Evolutionary conservation across 2,113 vertebrate species (phyloP).

Genomic region (Microcebus griseorufus): DNA sequence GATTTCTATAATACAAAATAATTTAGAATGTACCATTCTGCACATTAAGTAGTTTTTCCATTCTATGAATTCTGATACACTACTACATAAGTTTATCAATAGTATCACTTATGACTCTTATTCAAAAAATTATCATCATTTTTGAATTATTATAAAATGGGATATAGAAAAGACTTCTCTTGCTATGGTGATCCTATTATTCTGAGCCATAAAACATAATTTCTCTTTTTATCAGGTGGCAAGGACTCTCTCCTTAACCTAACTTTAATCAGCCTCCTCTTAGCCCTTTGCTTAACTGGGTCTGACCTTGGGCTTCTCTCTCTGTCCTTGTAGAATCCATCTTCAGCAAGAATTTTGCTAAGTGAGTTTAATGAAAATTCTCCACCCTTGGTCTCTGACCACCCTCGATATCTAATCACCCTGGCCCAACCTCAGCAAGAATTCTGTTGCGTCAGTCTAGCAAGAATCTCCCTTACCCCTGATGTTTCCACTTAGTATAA

Average conservation of each 20-base stretch:
- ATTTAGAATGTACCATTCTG: conserved; percentile 39
- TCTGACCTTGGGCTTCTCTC: not conserved
- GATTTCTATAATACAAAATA: not conserved
- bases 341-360: not conserved
- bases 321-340: not conserved
- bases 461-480: not conserved
- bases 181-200: conserved; percentile 5
- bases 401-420: not conserved
- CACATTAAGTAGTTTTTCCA: conserved; percentile 72
- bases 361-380: not conserved
- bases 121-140: not conserved
- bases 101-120: conserved; percentile 15
- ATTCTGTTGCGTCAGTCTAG: not conserved
- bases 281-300: not conserved
- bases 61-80: conserved; percentile 69
- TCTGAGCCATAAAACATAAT: conserved; percentile 24
- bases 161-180: conserved; percentile 43
- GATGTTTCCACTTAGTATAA: not conserved
- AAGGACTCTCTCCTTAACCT: not conserved
- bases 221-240: conserved; percentile 39
- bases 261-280: not conserved
- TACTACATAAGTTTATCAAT: conserved; percentile 77
- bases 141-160: conserved; percentile 64
- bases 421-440: not conserved
- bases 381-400: not conserved